Conservation (phyloP, 1,140 invertebrate species). For the Lucilia sericata region DNA sequence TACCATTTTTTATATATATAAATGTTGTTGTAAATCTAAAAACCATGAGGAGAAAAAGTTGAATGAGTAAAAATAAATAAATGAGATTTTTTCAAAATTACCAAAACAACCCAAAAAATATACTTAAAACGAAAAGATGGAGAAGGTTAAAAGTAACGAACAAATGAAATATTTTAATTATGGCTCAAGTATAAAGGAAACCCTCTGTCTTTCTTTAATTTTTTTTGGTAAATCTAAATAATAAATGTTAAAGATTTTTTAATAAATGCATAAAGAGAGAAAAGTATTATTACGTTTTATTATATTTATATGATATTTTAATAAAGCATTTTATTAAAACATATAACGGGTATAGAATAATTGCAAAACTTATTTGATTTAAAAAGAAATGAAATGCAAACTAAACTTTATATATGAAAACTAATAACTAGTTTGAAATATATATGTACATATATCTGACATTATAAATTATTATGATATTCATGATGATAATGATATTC, state of each 20-base stretch:
- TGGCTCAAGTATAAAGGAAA: neutral
- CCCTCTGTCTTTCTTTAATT: no score
- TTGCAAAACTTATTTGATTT: no score
- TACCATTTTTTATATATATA: constrained; percentile 22
- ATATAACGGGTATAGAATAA: no score
- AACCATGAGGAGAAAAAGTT: constrained; percentile 14
- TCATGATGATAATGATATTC: no score
- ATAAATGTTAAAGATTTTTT: neutral
- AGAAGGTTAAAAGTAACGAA: neutral
- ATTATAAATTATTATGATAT: no score
- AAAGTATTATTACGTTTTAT: no score
- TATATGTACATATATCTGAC: no score
- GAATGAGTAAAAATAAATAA: neutral
- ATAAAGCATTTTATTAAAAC: no score
- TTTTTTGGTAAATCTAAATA: neutral
- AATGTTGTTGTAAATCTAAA: constrained; percentile 20
- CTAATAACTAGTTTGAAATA: no score
- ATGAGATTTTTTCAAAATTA: constrained; percentile 24
- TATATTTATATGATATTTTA: no score
- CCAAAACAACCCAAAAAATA: neutral
- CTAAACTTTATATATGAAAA: no score
- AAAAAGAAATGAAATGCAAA: no score
- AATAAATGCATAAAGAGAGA: neutral
- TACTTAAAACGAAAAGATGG: neutral
- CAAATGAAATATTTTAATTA: neutral